Evolutionary conservation across 2,113 vertebrate genomes (phyloP).

Genomic region (Urocynchramus pylzowi): DNA sequence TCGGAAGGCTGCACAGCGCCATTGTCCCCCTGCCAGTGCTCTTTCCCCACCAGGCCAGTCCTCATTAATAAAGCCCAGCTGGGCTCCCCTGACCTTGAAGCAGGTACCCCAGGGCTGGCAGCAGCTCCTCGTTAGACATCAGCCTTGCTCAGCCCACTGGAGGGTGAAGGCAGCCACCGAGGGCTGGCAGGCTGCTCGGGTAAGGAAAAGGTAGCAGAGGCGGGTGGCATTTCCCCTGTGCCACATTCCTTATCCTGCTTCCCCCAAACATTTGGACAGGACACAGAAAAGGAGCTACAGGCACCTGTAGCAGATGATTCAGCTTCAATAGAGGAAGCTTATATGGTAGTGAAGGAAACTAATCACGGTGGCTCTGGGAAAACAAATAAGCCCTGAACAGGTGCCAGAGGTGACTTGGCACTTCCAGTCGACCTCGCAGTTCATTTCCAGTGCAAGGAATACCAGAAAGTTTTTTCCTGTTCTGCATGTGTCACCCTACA

Average conservation of each 20-base stretch:
- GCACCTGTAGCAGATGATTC: slow-evolving; percentile 72
- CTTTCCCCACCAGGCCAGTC: not conserved
- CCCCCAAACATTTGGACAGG: slow-evolving; percentile 13
- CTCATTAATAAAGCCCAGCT: slow-evolving; percentile 36
- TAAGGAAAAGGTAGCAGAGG: slow-evolving; percentile 6
- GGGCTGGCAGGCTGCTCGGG: not conserved
- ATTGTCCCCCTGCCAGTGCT: not conserved
- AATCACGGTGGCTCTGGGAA: slow-evolving; percentile 59
- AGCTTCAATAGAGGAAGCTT: slow-evolving; percentile 49
- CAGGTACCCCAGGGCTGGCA: slow-evolving; percentile 25
- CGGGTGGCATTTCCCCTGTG: not conserved
- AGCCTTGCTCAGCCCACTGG: not conserved
- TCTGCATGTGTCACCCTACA: not conserved
- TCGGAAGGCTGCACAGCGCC: not conserved
- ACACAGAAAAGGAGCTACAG: slow-evolving; percentile 38
- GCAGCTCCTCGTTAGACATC: not conserved
- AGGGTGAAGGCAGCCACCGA: not conserved
- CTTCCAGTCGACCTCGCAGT: slow-evolving; percentile 60
- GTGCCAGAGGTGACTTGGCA: slow-evolving; percentile 69
- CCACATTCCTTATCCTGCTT: not conserved
- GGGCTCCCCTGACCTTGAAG: slow-evolving; percentile 2
- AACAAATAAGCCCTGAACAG: slow-evolving; percentile 64
- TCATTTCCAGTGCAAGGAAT: slow-evolving; percentile 44
- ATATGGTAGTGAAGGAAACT: slow-evolving; percentile 65
- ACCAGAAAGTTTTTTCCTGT: not conserved